phyloP scores from a whole-genome alignment of 2,113 vertebrate genomes.

The Tenebrosternarchus preto region DNA sequence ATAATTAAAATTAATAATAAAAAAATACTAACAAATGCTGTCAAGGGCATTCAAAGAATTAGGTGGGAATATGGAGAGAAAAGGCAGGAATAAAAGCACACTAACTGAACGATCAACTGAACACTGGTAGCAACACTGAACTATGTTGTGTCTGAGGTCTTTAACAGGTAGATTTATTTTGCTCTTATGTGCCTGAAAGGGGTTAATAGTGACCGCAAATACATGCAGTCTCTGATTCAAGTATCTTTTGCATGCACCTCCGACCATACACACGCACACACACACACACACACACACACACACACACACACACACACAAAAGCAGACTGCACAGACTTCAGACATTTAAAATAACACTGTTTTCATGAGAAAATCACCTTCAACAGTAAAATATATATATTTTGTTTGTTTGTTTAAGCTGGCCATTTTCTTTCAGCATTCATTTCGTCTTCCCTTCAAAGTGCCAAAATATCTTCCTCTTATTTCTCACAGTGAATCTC shows the following conservation, averaged over 20 bases:
- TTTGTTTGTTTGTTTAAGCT: background rate
- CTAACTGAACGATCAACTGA: constrained; percentile 14
- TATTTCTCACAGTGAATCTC: constrained; percentile 40
- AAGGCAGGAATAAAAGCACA: constrained; percentile 22
- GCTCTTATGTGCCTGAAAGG: constrained; percentile 28
- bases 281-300: constrained; percentile 8
- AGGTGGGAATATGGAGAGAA: constrained; percentile 9
- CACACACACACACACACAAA: too few relatives aligned
- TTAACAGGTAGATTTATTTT: constrained; percentile 11
- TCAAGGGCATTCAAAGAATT: constrained; percentile 1
- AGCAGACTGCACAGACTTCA: constrained; percentile 16
- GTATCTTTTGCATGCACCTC: constrained; percentile 1
- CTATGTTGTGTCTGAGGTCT: constrained; percentile 21
- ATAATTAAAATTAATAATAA: constrained; percentile 33
- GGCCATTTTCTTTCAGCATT: constrained; percentile 21
- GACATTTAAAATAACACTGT: constrained; percentile 52
- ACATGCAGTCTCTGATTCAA: constrained; percentile 12
- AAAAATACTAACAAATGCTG: constrained; percentile 18
- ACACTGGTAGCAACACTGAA: constrained; percentile 44
- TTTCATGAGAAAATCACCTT: constrained; percentile 21
- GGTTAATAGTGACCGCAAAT: background rate
- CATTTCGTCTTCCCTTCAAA: constrained; percentile 35
- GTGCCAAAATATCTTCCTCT: constrained; percentile 38
- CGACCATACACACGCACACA: constrained; percentile 4
- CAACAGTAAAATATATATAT: background rate